Percentiles rank a stretch among this genome's conserved stretches.
Conservation (phyloP, 2,113 vertebrate genomes). For the Maccullochella peelii region DNA sequence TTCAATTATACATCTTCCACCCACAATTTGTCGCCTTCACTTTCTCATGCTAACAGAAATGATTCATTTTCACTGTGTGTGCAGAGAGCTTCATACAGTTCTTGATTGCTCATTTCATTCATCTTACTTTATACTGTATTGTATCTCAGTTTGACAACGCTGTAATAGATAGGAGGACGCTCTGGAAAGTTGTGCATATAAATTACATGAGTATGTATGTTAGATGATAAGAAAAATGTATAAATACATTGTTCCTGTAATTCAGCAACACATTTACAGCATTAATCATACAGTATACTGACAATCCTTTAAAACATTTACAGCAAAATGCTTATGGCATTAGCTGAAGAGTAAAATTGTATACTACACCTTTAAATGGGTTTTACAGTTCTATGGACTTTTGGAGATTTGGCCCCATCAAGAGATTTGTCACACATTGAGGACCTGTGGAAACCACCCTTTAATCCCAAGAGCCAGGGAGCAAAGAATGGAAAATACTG, state of each 20-base stretch:
- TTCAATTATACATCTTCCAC: conserved; percentile 50
- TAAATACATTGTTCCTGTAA: neutral
- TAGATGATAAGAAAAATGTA: neutral
- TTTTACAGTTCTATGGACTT: conserved; percentile 60
- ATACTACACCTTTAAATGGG: conserved; percentile 43
- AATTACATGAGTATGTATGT: neutral
- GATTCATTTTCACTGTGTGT: conserved; percentile 22
- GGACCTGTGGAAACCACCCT: conserved; percentile 56
- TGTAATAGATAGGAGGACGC: neutral
- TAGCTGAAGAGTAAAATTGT: conserved; percentile 38
- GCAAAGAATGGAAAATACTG: conserved; percentile 40
- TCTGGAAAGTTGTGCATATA: neutral
- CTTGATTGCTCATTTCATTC: neutral
- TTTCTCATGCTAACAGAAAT: conserved; percentile 42
- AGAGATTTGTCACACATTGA: conserved; percentile 66
- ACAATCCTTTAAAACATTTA: conserved; percentile 3
- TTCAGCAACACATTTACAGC: conserved; percentile 8
- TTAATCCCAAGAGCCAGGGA: conserved; percentile 57
- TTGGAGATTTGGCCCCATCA: conserved; percentile 50
- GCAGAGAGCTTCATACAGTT: neutral
- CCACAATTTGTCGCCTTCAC: conserved; percentile 37
- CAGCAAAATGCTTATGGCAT: neutral
- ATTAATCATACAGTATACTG: neutral
- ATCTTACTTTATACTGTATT: neutral
- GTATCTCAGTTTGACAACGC: neutral